Percentiles rank a stretch among this genome's conserved stretches.
phyloP scores from a whole-genome alignment of 2,797 vertebrate genomes.

The Thalassophryne amazonica region DNA sequence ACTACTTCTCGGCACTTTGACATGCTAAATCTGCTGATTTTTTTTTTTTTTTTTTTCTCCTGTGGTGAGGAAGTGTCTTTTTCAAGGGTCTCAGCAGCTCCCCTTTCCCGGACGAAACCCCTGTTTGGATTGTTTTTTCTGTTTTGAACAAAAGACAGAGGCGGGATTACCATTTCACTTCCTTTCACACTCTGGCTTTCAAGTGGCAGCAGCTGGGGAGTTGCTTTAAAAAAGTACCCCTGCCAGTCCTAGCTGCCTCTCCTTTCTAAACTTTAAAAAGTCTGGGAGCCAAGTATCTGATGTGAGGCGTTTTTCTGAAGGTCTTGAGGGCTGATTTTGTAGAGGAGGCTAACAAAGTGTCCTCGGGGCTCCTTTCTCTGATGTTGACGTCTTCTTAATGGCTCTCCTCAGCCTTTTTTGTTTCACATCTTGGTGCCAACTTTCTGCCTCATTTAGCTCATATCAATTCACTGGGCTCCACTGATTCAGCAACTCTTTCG shows the following conservation, averaged over 20 bases:
- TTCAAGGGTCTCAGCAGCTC: conserved; percentile 80
- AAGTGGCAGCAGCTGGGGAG: conserved; percentile 66
- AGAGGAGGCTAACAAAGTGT: conserved; percentile 68
- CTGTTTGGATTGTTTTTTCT: conserved; percentile 82
- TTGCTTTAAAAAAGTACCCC: conserved; percentile 40
- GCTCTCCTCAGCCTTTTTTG: conserved; percentile 74
- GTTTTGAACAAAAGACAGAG: conserved; percentile 81
- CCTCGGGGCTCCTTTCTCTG: conserved; percentile 68
- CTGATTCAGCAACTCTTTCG: conserved; percentile 65
- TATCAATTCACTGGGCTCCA: conserved; percentile 67
- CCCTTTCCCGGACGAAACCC: conserved; percentile 71
- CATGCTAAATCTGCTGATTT: conserved; percentile 85
- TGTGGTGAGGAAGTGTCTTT: conserved; percentile 84
- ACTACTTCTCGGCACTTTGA: conserved; percentile 73
- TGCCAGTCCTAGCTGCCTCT: conserved; percentile 34
- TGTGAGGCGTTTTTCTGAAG: conserved; percentile 44
- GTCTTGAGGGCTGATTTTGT: conserved; percentile 43
- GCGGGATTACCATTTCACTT: conserved; percentile 76
- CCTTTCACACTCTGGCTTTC: conserved; percentile 73
- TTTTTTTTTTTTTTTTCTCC: conserved; percentile 85
- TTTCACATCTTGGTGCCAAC: conserved; percentile 70
- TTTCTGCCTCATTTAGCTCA: conserved; percentile 81
- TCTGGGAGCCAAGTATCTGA: conserved; percentile 44
- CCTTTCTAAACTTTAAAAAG: conserved; percentile 12
- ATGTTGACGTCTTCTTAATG: conserved; percentile 76